Conservation (phyloP, 2,797 vertebrate genomes). For the Spinus pinus region DNA sequence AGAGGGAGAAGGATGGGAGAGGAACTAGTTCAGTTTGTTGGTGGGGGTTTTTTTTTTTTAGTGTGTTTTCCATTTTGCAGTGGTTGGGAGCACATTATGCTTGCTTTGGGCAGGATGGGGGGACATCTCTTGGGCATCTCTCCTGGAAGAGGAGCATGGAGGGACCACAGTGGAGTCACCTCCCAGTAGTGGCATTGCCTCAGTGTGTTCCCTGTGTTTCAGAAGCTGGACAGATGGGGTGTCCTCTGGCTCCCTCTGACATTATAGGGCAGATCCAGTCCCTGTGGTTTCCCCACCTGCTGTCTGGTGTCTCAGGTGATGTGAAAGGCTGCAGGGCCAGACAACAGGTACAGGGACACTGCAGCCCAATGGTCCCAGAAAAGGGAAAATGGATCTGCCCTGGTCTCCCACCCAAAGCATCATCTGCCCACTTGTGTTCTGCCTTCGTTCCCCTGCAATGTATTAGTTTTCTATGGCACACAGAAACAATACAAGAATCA, state of each 20-base stretch:
- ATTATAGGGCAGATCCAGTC: not conserved
- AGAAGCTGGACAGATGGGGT: not conserved
- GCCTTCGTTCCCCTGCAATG: not conserved
- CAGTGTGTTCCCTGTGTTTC: not conserved
- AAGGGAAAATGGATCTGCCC: not conserved
- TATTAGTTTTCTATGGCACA: not conserved
- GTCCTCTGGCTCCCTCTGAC: not conserved
- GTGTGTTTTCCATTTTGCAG: not conserved
- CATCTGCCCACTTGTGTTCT: not conserved
- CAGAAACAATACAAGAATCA: not conserved
- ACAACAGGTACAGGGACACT: rapidly evolving
- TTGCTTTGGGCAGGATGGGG: not conserved
- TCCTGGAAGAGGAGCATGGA: not conserved
- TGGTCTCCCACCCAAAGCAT: not conserved
- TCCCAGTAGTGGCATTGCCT: not conserved
- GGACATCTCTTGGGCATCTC: not conserved
- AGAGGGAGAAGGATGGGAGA: not conserved
- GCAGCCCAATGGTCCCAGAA: not conserved
- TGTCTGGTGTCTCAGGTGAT: not conserved
- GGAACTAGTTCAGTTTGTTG: not conserved
- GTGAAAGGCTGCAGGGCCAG: not conserved
- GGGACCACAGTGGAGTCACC: not conserved
- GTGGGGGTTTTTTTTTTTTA: not conserved
- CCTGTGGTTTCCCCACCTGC: not conserved
- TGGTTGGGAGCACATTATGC: rapidly evolving